Base-by-base conservation (phyloP, 1,140 invertebrate genomes). In the Ceratosolen fusciceps region DNA sequence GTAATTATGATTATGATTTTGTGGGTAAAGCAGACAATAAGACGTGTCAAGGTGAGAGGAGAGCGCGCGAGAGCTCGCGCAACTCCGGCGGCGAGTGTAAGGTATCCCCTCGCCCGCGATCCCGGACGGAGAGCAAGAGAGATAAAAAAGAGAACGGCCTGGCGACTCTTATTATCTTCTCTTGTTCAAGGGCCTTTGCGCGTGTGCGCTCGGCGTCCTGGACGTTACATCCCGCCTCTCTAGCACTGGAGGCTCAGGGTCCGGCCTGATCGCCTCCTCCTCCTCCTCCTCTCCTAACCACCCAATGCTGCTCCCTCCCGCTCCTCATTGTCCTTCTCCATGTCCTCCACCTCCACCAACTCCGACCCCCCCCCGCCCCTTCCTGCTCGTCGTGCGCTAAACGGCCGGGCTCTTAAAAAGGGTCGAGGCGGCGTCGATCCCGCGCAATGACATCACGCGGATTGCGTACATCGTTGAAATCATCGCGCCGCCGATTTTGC, bases 31-130 rank as follows among this genome's bases (percentile, higher is more conserved):
- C 39, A 62, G 67, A 78, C 68, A 78, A 78, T 78, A 37, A 71
- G 76, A 72, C 76, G 68, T 72, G 76, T 78, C 76, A 72, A 71
- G 76, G 76, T 62, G 76, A 78, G 76, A 62, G 65, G 75, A 70
- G 75, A 70, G 75, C 39, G 75, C 39, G 65, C 73, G 10, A 34
- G 1, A 34, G 49, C 60, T 19, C n/a, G 24, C 60, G 60, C 26
- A 39, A 60, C 62, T 56, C 3, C 62, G 26, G 34, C 14, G 16
- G 29, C n/a, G 58, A 21, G 29, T 19, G 29, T 31, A 34, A 62
- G 29, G 29, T 62, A 34, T 65, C 60, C 0, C 39, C 39, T 26
- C 29, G 7, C 60, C 14, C 2, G 29, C 39, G n/a, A 10, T n/a
- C 56, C 4, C 8, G 4, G 56, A 70, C 39, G 5, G 37, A 70